phyloP scores from a whole-genome alignment of 2,888 invertebrate species.

The Parapristionchus giblindavisi region DNA sequence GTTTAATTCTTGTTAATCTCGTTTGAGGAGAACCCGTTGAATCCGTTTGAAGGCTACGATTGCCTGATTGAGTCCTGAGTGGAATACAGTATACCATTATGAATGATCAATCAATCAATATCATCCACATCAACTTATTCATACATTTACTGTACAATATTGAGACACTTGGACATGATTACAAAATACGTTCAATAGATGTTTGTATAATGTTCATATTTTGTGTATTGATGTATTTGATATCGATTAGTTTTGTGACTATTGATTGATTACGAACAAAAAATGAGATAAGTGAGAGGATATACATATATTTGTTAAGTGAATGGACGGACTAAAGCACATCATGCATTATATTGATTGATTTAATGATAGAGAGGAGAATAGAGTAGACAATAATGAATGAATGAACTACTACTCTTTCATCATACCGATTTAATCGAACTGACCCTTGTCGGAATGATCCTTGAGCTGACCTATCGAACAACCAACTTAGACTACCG shows the following conservation, averaged over 20 bases:
- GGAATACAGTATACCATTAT: background rate
- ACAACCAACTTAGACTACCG: background rate
- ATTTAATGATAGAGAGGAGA: background rate
- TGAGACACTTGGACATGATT: too few relatives aligned
- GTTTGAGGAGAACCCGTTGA: constrained; percentile 47
- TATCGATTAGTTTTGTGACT: background rate
- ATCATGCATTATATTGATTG: constrained; percentile 20
- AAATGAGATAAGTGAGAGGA: background rate
- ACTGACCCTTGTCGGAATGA: constrained; percentile 33
- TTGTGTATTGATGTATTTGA: too few relatives aligned
- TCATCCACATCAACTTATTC: too few relatives aligned
- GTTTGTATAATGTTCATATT: too few relatives aligned
- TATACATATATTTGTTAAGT: background rate
- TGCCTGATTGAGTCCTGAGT: constrained; percentile 26
- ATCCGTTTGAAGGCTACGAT: constrained; percentile 45
- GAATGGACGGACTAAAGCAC: background rate
- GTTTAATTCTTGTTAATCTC: constrained; percentile 46
- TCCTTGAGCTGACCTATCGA: constrained; percentile 27
- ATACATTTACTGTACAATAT: too few relatives aligned
- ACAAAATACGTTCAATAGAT: too few relatives aligned
- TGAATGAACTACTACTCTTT: background rate
- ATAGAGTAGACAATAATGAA: background rate
- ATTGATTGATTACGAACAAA: too few relatives aligned
- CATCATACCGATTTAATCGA: background rate
- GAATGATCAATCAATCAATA: background rate